Evolutionary conservation across 2,113 vertebrate species (phyloP), one percentile per base, ranked within the genome.

Genomic region (Neodontobutis hainanensis): DNA sequence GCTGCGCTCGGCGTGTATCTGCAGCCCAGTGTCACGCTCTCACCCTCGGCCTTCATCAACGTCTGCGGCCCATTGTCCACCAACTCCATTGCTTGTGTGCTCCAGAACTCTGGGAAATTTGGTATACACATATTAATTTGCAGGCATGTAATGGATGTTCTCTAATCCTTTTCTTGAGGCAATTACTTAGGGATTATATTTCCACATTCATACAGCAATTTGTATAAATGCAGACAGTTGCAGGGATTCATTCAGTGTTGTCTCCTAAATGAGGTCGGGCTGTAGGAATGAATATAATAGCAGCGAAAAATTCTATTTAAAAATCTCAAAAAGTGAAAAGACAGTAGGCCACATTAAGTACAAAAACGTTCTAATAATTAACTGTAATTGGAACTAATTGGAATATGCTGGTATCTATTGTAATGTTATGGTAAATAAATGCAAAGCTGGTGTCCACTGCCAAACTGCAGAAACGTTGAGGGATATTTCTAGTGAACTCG

Each of bases 31-130:
- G 83, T 92, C 65, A 92, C 93, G 0, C 78, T 88, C 38, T 95
- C 92, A 0, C 95, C 95, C 80, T 92, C 90, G 0, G 95, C 94
- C 73, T 89, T 86, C 52, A 90, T 91, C 16, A 96, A 52, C 14
- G 91, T 90, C 77, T 94, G 88, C 2, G 85, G 82, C 0, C 89
- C 81, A 0, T 43, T 82, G 5, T 87, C 88, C 8, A 75, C 90
- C 69, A 94, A 77, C 73, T 70, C 72, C 82, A 92, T 68, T 11
- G 77, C 86, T 44, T 35, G 50, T 0, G 68, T 32, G 8, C 52
- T 43, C 68, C 58, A 71, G 57, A 74, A 2, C 36, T 66, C 84
- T 78, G 10, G 16, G 14, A 7, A 77, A 73, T 61, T n/a, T 57
- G 1, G 46, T 50, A 3, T 27, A 50, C 48, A 27, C 15, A 6